phyloP scores from a whole-genome alignment of 2,113 vertebrate species.

The Phoxinus phoxinus region DNA sequence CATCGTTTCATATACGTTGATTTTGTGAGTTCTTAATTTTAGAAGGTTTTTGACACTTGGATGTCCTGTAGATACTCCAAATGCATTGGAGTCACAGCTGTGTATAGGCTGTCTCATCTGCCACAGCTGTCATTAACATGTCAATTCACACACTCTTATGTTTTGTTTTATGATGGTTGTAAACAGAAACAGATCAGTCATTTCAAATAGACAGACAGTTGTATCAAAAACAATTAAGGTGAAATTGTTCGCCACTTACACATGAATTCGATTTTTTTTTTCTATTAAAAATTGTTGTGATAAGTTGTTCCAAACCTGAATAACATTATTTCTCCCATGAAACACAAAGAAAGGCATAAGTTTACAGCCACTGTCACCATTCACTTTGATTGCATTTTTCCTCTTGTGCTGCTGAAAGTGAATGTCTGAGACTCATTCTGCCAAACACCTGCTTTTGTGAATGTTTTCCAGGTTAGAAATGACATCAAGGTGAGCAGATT shows the following conservation, averaged over 20 bases:
- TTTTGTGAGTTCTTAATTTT: neutral
- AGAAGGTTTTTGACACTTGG: neutral
- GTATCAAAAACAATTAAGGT: neutral
- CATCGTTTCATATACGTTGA: neutral
- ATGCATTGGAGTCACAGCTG: conserved; percentile 18
- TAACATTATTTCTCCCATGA: neutral
- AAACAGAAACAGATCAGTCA: neutral
- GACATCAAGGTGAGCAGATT: too few species aligned
- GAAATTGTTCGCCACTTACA: neutral
- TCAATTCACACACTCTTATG: neutral
- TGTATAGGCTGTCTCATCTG: conserved; percentile 30
- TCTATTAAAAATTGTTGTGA: neutral
- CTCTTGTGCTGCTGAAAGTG: neutral
- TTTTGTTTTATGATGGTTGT: neutral
- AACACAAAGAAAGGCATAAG: too few species aligned
- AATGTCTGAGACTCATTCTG: neutral
- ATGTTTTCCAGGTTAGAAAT: neutral
- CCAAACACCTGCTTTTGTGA: neutral
- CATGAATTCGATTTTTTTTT: neutral
- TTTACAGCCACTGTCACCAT: neutral
- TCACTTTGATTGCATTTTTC: neutral
- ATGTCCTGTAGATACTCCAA: neutral
- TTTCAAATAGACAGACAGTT: neutral
- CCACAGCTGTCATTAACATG: neutral
- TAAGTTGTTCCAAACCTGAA: neutral